Evolutionary conservation across 2,113 vertebrate genomes (phyloP).

Genomic region (Panthera tigris): DNA sequence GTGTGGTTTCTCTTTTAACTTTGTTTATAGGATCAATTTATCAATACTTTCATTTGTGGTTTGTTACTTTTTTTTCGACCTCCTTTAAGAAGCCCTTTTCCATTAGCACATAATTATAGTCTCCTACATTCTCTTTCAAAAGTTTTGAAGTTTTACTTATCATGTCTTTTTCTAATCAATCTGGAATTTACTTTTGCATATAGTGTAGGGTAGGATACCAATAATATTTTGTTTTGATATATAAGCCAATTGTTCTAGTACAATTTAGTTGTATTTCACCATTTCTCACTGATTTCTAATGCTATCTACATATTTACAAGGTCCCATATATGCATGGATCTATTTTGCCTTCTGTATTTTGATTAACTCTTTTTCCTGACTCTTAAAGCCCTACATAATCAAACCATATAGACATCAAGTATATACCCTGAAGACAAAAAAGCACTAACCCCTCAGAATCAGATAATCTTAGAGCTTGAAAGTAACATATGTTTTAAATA

Average conservation of each 20-base stretch:
- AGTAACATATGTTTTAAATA: not conserved
- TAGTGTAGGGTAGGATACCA: not conserved
- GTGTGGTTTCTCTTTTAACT: not conserved
- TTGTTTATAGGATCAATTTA: not conserved
- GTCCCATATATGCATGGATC: not conserved
- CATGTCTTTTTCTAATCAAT: not conserved
- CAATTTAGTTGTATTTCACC: not conserved
- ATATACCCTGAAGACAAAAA: not conserved
- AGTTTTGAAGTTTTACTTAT: not conserved
- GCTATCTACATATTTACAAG: not conserved
- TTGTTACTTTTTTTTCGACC: not conserved
- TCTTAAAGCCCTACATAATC: slow-evolving; percentile 5
- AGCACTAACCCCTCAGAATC: not conserved
- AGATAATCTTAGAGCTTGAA: not conserved
- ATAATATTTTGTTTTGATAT: not conserved
- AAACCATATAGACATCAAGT: not conserved
- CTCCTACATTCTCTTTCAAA: not conserved
- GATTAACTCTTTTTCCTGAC: not conserved
- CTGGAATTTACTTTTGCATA: not conserved
- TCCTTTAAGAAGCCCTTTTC: not conserved
- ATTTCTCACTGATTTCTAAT: not conserved
- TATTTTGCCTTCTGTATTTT: not conserved
- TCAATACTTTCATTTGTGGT: not conserved
- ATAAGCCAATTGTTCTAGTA: not conserved
- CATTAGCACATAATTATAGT: not conserved